A percentile compares a stretch with the other conserved stretches of the same genome.
phyloP scores from a whole-genome alignment of 1,140 invertebrate species.

The Oryctes rhinoceros region DNA sequence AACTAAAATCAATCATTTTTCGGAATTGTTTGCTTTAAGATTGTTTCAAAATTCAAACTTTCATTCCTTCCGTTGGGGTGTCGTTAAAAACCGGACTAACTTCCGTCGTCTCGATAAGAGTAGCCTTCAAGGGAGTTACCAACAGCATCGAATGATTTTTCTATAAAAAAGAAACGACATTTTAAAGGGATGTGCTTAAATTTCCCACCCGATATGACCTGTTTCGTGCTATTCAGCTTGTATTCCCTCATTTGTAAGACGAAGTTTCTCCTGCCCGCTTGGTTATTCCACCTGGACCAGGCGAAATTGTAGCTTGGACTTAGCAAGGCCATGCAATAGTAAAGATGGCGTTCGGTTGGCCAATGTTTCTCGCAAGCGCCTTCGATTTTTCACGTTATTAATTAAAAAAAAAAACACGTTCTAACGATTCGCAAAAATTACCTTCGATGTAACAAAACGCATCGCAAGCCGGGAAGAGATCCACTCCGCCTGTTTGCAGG shows the following conservation, averaged over 20 bases:
- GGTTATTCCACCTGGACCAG: slow-evolving; percentile 88
- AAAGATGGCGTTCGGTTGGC: slow-evolving; percentile 79
- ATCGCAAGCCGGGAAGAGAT: slow-evolving; percentile 89
- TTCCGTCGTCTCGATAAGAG: slow-evolving; percentile 74
- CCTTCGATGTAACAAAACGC: slow-evolving; percentile 83
- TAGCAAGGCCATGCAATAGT: slow-evolving; percentile 83
- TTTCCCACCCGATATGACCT: slow-evolving; percentile 56
- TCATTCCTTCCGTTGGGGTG: slow-evolving; percentile 65
- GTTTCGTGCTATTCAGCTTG: slow-evolving; percentile 66
- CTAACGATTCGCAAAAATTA: slow-evolving; percentile 2
- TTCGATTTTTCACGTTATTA: slow-evolving; percentile 31
- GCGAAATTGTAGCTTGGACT: slow-evolving; percentile 81
- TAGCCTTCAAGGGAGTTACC: slow-evolving; percentile 70
- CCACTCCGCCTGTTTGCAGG: slow-evolving; percentile 78
- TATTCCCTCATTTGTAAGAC: slow-evolving; percentile 78
- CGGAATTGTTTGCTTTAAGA: slow-evolving; percentile 50
- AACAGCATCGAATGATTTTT: slow-evolving; percentile 67
- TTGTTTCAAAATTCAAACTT: slow-evolving; percentile 52
- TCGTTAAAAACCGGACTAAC: slow-evolving; percentile 72
- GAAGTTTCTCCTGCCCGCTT: slow-evolving; percentile 71
- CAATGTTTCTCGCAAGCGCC: slow-evolving; percentile 75
- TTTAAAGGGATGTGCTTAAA: background rate
- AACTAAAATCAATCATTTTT: slow-evolving; percentile 64
- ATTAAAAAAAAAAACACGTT: background rate
- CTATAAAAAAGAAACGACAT: slow-evolving; percentile 48